Evolutionary conservation across 2,888 invertebrate genomes (phyloP).

Genomic region (Cephus runcator): DNA sequence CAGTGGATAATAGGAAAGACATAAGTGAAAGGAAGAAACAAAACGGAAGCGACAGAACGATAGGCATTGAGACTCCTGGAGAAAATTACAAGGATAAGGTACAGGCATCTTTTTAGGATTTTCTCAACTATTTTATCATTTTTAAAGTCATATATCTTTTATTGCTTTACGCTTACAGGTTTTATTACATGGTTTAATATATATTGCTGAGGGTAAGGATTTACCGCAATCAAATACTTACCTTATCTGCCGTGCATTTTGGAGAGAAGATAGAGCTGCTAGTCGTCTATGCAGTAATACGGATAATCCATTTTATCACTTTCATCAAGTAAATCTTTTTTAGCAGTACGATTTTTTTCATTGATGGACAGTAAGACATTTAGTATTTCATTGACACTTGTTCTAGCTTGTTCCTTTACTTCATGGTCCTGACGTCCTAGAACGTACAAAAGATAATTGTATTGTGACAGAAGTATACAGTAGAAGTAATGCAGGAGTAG

Average conservation of each 20-base stretch:
- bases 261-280: constrained; percentile 64
- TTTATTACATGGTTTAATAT: constrained; percentile 67
- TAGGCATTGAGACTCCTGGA: constrained; percentile 34
- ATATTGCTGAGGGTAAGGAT: constrained; percentile 67
- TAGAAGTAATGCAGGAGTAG: constrained; percentile 52
- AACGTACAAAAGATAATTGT: constrained; percentile 69
- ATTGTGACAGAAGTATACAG: constrained; percentile 70
- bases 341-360: constrained; percentile 6
- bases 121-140: constrained; percentile 8
- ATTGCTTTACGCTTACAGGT: constrained; percentile 49
- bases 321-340: constrained; percentile 62
- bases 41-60: constrained; percentile 36
- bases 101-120: constrained; percentile 11
- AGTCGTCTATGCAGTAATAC: constrained; percentile 64
- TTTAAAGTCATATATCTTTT: not conserved
- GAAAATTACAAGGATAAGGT: constrained; percentile 41
- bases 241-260: constrained; percentile 67
- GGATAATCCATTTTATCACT: constrained; percentile 66
- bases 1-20: constrained; percentile 29
- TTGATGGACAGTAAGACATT: not conserved
- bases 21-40: constrained; percentile 23
- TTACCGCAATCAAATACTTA: constrained; percentile 62
- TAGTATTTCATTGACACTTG: constrained; percentile 11
- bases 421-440: constrained; percentile 68
- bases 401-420: constrained; percentile 69